Conservation (phyloP, 2,113 vertebrate species). For the Lophius piscatorius region DNA sequence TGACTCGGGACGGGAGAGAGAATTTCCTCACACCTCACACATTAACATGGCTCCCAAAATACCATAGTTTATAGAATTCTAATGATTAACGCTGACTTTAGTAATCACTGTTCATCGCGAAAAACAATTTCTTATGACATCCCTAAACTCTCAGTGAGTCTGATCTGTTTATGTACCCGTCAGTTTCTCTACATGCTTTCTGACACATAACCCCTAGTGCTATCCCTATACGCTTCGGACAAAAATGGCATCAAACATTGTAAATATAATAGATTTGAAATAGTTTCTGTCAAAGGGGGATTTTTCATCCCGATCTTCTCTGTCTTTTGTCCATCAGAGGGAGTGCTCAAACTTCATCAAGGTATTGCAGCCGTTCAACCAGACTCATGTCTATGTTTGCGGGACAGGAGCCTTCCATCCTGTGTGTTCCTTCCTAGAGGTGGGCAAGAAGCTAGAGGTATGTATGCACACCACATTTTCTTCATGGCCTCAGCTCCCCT, state of each 20-base stretch:
- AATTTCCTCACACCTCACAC: no score
- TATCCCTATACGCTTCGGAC: not conserved
- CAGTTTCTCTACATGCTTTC: constrained; percentile 7
- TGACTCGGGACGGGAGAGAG: no score
- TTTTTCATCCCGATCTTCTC: not conserved
- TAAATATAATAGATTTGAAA: no score
- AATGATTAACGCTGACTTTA: no score
- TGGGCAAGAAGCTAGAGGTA: constrained; percentile 96
- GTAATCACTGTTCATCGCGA: no score
- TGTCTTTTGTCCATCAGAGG: constrained; percentile 78
- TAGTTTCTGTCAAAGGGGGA: not conserved
- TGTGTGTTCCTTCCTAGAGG: constrained; percentile 91
- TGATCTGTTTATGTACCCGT: not conserved
- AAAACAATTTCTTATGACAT: no score
- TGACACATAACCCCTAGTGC: constrained; percentile 15
- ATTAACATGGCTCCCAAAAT: no score
- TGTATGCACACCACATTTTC: not conserved
- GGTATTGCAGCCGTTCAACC: constrained; percentile 92
- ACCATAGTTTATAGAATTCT: no score
- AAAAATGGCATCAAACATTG: not conserved
- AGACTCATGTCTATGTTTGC: constrained; percentile 93
- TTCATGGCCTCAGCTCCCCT: not conserved
- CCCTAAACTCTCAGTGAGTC: not conserved
- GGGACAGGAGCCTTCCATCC: constrained; percentile 98
- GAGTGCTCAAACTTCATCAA: constrained; percentile 98